Evolutionary conservation across 2,113 vertebrate species (phyloP).

Genomic region (Murina feae): DNA sequence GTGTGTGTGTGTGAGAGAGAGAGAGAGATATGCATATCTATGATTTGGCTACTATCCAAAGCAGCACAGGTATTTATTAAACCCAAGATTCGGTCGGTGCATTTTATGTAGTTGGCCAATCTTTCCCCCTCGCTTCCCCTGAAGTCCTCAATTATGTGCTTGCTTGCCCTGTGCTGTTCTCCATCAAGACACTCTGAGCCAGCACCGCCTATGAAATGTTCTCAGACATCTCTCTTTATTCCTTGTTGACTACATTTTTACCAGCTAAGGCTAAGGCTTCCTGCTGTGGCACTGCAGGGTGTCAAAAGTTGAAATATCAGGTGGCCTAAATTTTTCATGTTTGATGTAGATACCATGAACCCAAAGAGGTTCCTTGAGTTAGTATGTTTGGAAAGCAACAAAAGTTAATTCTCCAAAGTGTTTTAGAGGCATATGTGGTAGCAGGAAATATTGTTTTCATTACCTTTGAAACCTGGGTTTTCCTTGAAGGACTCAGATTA

Average conservation of each 20-base stretch:
- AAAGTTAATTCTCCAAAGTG: not conserved
- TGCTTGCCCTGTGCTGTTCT: not conserved
- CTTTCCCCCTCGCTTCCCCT: not conserved
- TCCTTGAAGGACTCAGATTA: not conserved
- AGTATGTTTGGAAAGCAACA: not conserved
- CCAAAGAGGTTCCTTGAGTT: not conserved
- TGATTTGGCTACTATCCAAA: not conserved
- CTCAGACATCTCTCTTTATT: not conserved
- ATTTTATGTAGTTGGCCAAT: not conserved
- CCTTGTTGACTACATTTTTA: not conserved
- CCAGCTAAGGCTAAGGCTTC: not conserved
- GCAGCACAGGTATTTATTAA: not conserved
- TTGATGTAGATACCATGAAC: not conserved
- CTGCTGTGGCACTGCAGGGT: not conserved
- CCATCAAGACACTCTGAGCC: not conserved
- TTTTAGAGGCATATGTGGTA: not conserved
- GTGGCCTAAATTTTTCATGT: not conserved
- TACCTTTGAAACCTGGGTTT: not conserved
- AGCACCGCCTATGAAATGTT: not conserved
- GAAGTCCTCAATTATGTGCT: not conserved
- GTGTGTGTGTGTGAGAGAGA: not conserved
- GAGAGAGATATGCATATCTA: too few species aligned
- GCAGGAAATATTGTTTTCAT: not conserved
- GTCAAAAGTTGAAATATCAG: not conserved
- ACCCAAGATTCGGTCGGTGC: not conserved